phyloP scores from a whole-genome alignment of 2,113 vertebrate genomes.

The Salvelinus namaycush region DNA sequence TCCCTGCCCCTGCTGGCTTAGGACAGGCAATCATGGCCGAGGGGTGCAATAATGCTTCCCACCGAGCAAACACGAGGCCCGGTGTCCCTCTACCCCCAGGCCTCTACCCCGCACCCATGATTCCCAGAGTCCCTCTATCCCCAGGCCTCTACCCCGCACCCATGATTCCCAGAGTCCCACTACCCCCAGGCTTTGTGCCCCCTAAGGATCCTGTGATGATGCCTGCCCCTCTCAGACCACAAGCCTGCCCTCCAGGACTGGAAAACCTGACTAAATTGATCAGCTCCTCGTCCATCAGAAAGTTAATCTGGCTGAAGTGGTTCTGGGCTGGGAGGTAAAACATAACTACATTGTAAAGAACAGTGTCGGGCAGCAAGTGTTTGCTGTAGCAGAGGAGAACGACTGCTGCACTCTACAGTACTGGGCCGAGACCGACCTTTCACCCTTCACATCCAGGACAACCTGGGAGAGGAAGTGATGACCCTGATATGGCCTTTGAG shows the following conservation, averaged over 20 bases:
- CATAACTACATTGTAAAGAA: conserved; percentile 84
- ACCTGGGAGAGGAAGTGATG: conserved; percentile 74
- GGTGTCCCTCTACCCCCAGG: too few species aligned
- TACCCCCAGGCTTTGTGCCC: conserved; percentile 21
- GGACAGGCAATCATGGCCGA: too few species aligned
- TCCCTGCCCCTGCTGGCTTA: conserved; percentile 17
- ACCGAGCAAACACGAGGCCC: background rate
- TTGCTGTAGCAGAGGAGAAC: conserved; percentile 74
- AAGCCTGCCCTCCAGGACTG: conserved; percentile 51
- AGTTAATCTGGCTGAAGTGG: conserved; percentile 80
- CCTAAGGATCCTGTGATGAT: conserved; percentile 21
- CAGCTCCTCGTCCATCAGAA: conserved; percentile 86
- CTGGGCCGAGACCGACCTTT: conserved; percentile 77
- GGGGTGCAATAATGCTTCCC: background rate
- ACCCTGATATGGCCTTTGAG: conserved; percentile 68
- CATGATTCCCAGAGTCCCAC: background rate
- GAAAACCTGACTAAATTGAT: conserved; percentile 75
- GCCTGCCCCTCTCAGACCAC: conserved; percentile 24
- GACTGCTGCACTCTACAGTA: conserved; percentile 69
- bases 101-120: too few species aligned
- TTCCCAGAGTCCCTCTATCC: too few species aligned
- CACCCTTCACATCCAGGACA: conserved; percentile 73
- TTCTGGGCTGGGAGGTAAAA: conserved; percentile 76
- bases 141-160: conserved; percentile 12
- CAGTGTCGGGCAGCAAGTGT: conserved; percentile 76